A percentile compares a stretch with the other conserved stretches of the same genome.
Conservation (phyloP, 37 sponge, comb jelly and placozoan genomes). For the Cladorhizidae sp. region DNA sequence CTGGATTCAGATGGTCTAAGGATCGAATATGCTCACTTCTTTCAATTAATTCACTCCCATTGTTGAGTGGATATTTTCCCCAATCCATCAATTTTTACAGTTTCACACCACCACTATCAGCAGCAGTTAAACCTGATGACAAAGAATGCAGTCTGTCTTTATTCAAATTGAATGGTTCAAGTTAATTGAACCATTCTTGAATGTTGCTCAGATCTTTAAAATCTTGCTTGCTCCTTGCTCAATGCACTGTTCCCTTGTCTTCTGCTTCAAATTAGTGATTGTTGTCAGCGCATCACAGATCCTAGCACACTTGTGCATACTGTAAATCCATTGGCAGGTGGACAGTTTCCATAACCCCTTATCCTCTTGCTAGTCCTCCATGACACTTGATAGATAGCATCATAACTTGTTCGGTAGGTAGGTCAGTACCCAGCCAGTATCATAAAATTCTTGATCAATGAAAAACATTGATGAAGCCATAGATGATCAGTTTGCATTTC, state of each 20-base stretch:
- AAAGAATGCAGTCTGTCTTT: slow-evolving; percentile 10
- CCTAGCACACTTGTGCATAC: slow-evolving; percentile 35
- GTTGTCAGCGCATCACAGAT: slow-evolving; percentile 44
- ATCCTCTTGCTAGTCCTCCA: slow-evolving; percentile 43
- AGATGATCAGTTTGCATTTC: slow-evolving; percentile 16
- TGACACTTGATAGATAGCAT: slow-evolving; percentile 40
- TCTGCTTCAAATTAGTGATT: slow-evolving; percentile 15
- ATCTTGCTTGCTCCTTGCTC: slow-evolving; percentile 40
- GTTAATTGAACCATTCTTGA: slow-evolving; percentile 44
- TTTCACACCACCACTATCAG: slow-evolving; percentile 27
- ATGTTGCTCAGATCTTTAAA: slow-evolving; percentile 31
- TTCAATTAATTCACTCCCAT: slow-evolving; percentile 14
- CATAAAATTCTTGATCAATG: slow-evolving; percentile 42
- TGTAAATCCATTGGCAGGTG: slow-evolving; percentile 33
- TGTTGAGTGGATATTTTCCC: slow-evolving; percentile 4
- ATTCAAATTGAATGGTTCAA: slow-evolving; percentile 34
- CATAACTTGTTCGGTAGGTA: slow-evolving; percentile 40
- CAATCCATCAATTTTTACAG: slow-evolving; percentile 12
- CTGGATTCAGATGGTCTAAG: slow-evolving; percentile 27
- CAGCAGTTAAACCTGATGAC: slow-evolving; percentile 30
- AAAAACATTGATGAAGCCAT: slow-evolving; percentile 34
- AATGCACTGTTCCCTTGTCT: slow-evolving; percentile 24
- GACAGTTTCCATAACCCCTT: slow-evolving; percentile 30
- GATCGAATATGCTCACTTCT: slow-evolving; percentile 26
- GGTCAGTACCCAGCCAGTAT: slow-evolving; percentile 41